phyloP scores from a whole-genome alignment of 2,797 vertebrate species.

The Pseudomugil tenellus region DNA sequence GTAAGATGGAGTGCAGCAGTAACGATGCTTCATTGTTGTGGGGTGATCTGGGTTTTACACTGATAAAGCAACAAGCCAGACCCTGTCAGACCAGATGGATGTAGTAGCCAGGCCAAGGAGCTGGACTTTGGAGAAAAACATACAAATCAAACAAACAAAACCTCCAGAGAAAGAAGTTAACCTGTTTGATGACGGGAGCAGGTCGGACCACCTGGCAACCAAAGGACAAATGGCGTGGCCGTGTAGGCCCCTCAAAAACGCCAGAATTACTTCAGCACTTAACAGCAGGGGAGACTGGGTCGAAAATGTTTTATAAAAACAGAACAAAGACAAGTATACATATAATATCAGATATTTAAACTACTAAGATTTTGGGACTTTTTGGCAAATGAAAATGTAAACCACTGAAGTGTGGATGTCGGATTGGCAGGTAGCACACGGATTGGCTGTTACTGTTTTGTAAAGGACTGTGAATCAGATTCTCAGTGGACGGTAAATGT shows the following conservation, averaged over 20 bases:
- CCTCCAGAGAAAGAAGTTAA: conserved; percentile 41
- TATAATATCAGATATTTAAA: conserved; percentile 74
- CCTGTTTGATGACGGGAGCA: conserved; percentile 38
- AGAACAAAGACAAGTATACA: conserved; percentile 59
- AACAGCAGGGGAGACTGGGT: conserved; percentile 32
- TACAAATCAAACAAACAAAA: neutral
- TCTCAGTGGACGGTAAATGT: conserved; percentile 57
- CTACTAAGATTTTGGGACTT: conserved; percentile 51
- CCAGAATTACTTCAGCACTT: conserved; percentile 75
- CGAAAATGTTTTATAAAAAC: conserved; percentile 51
- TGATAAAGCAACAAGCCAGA: conserved; percentile 15
- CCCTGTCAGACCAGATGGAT: conserved; percentile 71
- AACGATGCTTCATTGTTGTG: neutral
- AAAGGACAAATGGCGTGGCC: conserved; percentile 67
- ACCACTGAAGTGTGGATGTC: neutral
- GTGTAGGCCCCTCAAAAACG: conserved; percentile 21
- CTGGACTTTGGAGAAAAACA: conserved; percentile 30
- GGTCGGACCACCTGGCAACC: conserved; percentile 65
- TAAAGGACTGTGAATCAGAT: conserved; percentile 80
- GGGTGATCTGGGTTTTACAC: conserved; percentile 16
- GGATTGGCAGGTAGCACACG: conserved; percentile 57
- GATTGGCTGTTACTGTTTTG: conserved; percentile 70
- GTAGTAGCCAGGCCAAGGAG: conserved; percentile 52
- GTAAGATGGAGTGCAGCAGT: conserved; percentile 16
- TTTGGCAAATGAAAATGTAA: conserved; percentile 56